These are phyloP conservation scores for Glossophaga mutica DNA, from an alignment of 2,797 vertebrate genomes.

Conservation along the genomic window DNA sequence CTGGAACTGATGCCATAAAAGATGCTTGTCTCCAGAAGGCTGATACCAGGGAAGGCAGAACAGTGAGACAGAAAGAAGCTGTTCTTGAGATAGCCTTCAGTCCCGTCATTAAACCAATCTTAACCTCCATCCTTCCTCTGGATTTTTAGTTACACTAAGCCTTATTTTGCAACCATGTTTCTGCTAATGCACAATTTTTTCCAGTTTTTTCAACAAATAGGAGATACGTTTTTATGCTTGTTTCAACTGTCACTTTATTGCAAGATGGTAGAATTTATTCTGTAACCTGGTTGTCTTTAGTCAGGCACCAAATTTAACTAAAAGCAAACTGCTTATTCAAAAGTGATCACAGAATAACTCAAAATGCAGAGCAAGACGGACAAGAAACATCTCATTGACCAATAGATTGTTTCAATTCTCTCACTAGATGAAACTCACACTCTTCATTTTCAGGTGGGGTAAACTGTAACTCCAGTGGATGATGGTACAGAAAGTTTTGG, in stretches of 20 bases:
- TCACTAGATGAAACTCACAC: not conserved
- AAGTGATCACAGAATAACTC: conserved; percentile 14
- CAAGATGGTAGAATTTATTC: conserved; percentile 10
- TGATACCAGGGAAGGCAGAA: not conserved
- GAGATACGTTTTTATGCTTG: not conserved
- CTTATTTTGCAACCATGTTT: not conserved
- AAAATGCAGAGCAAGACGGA: conserved; percentile 1
- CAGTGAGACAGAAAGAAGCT: not conserved
- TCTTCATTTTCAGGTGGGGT: conserved; percentile 17
- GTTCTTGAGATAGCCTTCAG: not conserved
- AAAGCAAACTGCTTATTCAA: conserved; percentile 37
- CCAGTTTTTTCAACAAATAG: conserved; percentile 19
- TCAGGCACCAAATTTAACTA: conserved; percentile 25
- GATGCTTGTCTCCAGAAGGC: not conserved
- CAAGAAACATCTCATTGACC: conserved; percentile 15
- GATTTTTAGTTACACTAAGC: not conserved
- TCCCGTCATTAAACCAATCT: not conserved
- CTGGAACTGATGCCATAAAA: not conserved
- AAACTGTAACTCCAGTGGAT: conserved; percentile 10
- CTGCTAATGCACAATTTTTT: not conserved
- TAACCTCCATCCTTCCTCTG: not conserved
- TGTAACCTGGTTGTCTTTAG: not conserved
- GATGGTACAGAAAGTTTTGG: conserved; percentile 55
- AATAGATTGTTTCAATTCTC: not conserved
- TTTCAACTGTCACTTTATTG: conserved; percentile 52